Evolutionary conservation across 1,140 invertebrate genomes (phyloP).

Genomic region (Bradysia coprophila): DNA sequence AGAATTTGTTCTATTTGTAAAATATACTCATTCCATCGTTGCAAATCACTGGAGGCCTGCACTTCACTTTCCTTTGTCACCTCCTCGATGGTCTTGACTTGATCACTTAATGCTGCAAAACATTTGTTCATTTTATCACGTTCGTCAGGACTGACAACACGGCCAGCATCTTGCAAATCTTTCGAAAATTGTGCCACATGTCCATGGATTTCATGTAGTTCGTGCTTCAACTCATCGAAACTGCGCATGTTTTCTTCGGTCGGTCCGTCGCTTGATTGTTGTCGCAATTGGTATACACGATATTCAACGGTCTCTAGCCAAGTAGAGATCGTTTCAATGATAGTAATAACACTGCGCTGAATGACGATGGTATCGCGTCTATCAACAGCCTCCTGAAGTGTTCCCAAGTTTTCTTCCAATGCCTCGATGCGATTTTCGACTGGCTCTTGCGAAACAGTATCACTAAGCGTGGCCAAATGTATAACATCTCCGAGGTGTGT

Average conservation of each 20-base stretch:
- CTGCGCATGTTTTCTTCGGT: constrained; percentile 31
- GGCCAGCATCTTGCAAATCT: constrained; percentile 28
- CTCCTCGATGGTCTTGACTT: constrained; percentile 35
- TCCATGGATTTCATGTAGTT: constrained; percentile 23
- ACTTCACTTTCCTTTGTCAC: constrained; percentile 37
- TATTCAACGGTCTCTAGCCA: constrained; percentile 73
- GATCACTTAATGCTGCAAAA: constrained; percentile 28
- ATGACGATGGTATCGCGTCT: constrained; percentile 37
- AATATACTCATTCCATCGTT: constrained; percentile 47
- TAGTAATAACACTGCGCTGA: constrained; percentile 47
- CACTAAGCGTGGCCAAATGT: constrained; percentile 34
- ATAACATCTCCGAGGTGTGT: constrained; percentile 26
- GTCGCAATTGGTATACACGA: constrained; percentile 41
- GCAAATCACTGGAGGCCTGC: constrained; percentile 35
- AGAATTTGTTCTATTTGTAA: constrained; percentile 9
- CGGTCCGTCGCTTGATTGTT: constrained; percentile 32
- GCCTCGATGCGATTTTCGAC: constrained; percentile 30
- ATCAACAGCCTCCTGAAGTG: constrained; percentile 39
- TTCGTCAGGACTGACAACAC: constrained; percentile 25
- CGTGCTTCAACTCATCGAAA: constrained; percentile 24
- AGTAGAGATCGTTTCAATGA: constrained; percentile 57
- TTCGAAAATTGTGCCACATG: constrained; percentile 25
- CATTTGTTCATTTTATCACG: constrained; percentile 28
- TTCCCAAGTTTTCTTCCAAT: constrained; percentile 33
- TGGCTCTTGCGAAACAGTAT: constrained; percentile 29